These are phyloP conservation scores for Glossophaga mutica DNA, from an alignment of 2,797 vertebrate species.

Conservation along the genomic window DNA sequence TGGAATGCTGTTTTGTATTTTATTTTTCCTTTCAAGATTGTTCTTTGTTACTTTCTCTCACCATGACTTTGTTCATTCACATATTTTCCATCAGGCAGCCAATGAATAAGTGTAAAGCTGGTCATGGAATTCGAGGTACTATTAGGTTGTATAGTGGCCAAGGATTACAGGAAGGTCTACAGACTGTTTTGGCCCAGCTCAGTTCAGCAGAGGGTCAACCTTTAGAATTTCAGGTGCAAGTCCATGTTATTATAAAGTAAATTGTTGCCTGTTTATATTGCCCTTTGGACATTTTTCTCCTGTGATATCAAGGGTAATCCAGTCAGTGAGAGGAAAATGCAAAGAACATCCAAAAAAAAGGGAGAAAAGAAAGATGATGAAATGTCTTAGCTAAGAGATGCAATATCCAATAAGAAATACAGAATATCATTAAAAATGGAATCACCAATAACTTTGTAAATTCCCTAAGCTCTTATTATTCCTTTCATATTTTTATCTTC, in stretches of 20 bases:
- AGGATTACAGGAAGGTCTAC: not conserved
- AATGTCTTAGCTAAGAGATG: not conserved
- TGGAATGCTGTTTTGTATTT: not conserved
- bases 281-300: not conserved
- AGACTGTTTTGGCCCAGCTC: not conserved
- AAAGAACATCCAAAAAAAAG: not conserved
- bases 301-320: not conserved
- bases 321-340: not conserved
- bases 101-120: not conserved
- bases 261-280: not conserved
- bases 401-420: not conserved
- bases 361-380: not conserved
- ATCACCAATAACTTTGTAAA: not conserved
- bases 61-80: not conserved
- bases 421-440: not conserved
- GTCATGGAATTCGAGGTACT: not conserved
- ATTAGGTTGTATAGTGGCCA: not conserved
- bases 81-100: not conserved
- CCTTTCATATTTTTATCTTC: not conserved
- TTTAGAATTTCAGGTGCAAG: not conserved
- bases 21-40: not conserved
- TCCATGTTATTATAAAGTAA: not conserved
- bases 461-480: not conserved
- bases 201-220: not conserved
- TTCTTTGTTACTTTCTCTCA: not conserved